Base-by-base conservation (phyloP, 2,797 vertebrate species). In the Gorsachius magnificus region DNA sequence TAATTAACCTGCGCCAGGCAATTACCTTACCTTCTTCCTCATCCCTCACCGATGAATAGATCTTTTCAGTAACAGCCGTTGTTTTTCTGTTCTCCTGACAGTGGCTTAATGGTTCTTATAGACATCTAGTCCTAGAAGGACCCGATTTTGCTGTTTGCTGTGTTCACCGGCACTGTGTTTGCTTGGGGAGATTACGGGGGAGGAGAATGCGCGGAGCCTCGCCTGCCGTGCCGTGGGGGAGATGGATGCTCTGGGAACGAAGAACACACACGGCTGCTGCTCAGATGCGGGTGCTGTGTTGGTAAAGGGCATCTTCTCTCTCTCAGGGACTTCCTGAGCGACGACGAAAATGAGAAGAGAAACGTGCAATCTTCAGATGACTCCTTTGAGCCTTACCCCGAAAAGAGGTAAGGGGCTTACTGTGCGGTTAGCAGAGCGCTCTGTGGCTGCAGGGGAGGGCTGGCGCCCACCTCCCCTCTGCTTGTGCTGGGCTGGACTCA, bases 401-500 rank as follows among this genome's bases (percentile, higher is more conserved):
- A 98, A 31, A 99, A 99, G 93, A 98, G 98, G 99, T 99, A 96
- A 97, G 98, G 31, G 61, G 33, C 36, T 70, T 21, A 15, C 5
- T 3, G 25, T 1, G 20, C 1, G 17, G 65, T 20, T 48, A 43
- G 48, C 22, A 4, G 72, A 43, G 64, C 22, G 4, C 17, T 28
- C 18, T 12, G 13, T 0, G 26, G 57, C 19, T 3, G 63, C 45
- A 20, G 3, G 4, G 78, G 28, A 31, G 65, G 46, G 46, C 51
- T 38, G 81, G 11, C 38, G 28, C 18, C 35, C 45, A 15, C 25
- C 35, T 29, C 43, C 41, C 41, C 41, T 43, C 16, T 16, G 41
- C 41, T 43, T 43, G 41, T 43, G 18, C 13, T 1, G 2, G 6
- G 25, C 22, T 16, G 48, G 48, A 5, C 28, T 22, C 13, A 7